Evolutionary conservation across 1,140 invertebrate species (phyloP).

Genomic region (Zaprionus nigranus): DNA sequence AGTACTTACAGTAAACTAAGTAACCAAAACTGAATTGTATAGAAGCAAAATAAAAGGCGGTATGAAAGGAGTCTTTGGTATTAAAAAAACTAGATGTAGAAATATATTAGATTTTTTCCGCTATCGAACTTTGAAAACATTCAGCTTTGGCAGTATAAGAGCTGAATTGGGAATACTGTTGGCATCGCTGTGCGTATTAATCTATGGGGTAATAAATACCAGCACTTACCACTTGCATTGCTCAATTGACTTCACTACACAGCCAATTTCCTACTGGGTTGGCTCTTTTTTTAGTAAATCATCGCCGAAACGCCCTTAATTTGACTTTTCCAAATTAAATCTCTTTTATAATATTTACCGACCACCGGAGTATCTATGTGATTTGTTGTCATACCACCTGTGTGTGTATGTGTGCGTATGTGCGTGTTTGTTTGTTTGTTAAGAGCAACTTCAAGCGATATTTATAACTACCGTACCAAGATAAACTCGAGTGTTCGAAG

Average conservation of each 20-base stretch:
- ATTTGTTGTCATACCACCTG: constrained; percentile 42
- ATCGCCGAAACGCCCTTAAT: constrained; percentile 69
- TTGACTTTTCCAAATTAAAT: constrained; percentile 74
- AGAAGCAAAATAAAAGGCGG: too few species aligned
- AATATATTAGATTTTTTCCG: too few species aligned
- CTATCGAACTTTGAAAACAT: too few species aligned
- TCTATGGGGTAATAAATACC: not conserved
- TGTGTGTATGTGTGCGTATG: not conserved
- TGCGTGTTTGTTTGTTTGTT: not conserved
- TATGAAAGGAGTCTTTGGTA: too few species aligned
- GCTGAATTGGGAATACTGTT: too few species aligned
- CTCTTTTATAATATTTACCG: constrained; percentile 64
- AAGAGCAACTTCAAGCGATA: not conserved
- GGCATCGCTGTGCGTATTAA: not conserved
- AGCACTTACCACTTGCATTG: not conserved
- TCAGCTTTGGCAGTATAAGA: too few species aligned
- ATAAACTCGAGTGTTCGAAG: constrained; percentile 38
- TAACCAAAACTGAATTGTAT: too few species aligned
- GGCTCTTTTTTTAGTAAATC: constrained; percentile 10
- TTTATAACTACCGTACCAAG: constrained; percentile 28
- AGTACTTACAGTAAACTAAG: too few species aligned
- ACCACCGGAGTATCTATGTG: constrained; percentile 54
- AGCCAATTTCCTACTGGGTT: constrained; percentile 61
- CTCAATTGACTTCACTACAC: not conserved
- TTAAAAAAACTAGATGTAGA: too few species aligned